Conservation (phyloP, 2,797 vertebrate genomes). For the Geotrypetes seraphini region DNA sequence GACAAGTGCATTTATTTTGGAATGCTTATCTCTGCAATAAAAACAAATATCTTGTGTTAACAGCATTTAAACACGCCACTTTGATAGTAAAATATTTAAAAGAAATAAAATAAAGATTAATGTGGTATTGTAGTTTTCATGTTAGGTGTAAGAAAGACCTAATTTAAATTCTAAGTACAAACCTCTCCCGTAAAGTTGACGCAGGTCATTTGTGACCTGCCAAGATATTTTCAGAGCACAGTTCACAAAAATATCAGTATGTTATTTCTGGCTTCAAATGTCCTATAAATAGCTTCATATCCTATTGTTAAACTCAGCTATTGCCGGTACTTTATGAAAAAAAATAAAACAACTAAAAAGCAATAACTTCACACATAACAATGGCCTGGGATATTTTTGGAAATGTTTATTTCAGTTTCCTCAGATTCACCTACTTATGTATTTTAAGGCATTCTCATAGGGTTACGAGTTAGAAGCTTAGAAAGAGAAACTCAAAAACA, state of each 20-base stretch:
- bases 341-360: too few species aligned
- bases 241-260: neutral
- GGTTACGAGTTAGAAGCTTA: too few species aligned
- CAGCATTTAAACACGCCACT: neutral
- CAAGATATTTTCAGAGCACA: constrained; percentile 1
- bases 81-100: too few species aligned
- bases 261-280: neutral
- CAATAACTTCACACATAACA: too few species aligned
- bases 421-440: too few species aligned
- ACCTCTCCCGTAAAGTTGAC: neutral
- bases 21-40: too few species aligned
- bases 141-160: rapidly evolving
- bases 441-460: too few species aligned
- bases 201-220: constrained; percentile 2
- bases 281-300: neutral
- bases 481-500: too few species aligned
- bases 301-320: neutral
- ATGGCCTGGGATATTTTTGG: too few species aligned
- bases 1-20: too few species aligned
- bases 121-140: neutral
- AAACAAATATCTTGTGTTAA: neutral
- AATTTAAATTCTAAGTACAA: neutral
- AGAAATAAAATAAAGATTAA: rapidly evolving
- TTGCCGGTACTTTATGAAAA: too few species aligned
- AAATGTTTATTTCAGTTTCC: too few species aligned